Base-by-base conservation (phyloP, 2,888 invertebrate species). In the Ditula angustiorana region DNA sequence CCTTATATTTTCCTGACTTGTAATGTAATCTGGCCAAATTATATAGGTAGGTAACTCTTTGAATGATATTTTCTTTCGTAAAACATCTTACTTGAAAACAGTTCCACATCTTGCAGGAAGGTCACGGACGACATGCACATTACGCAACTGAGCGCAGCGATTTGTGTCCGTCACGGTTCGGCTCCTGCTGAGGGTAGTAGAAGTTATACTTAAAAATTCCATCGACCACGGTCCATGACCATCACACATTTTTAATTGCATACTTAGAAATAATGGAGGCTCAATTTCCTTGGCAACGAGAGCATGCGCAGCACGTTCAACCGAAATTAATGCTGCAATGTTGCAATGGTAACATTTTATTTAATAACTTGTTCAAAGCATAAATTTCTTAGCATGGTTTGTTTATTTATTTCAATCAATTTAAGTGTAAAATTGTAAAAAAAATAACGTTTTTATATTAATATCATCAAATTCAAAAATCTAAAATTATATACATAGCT, bases 91-190 rank as follows among this genome's bases (percentile, higher is more conserved):
- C 8, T 57, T 46, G n/a, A 44, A 44, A 58, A 46, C 13, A 13
- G 52, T 44, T 26, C 33, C 69, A 64, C 50, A 69, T 72, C 68
- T 71, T 67, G 65, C 58, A 58, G 61, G 73, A 81, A 83, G 85
- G 83, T 85, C 84, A 85, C 78, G 84, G 82, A 75, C 79, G 78
- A 79, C 82, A 79, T 79, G 78, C 71, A 77, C 74, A 76, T 80
- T 76, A 78, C 76, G 81, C 83, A 83, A 77, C 78, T 78, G 77
- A 82, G 81, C 77, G 83, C 84, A 84, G 73, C 81, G 81, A 78
- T 78, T 80, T 78, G 82, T 72, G 74, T 81, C 83, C 83, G 87
- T 86, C 86, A 87, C 76, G 88, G 77, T 83, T 76, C 74, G 67
- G 67, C 61, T 71, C 33, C 33, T 24, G 13, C 23, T 13, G 55